Conservation (phyloP, 2,888 invertebrate genomes). For the Chrysolina oricalcia region DNA sequence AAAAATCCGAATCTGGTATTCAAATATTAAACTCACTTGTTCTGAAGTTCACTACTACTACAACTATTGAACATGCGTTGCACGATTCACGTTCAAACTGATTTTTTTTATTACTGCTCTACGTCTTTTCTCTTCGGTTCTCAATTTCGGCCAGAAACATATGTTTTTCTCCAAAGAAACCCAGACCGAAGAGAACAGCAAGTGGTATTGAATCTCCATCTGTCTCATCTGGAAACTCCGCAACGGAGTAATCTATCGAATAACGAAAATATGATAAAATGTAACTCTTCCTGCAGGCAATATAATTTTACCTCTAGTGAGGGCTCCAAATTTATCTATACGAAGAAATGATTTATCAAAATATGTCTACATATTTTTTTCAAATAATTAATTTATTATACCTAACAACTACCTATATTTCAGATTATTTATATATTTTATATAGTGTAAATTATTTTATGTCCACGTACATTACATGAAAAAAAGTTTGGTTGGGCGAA, state of each 20-base stretch:
- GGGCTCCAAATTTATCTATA: too few species aligned
- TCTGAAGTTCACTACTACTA: background rate
- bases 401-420: background rate
- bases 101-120: background rate
- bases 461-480: too few species aligned
- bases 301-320: slow-evolving; percentile 26
- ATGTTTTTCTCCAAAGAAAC: background rate
- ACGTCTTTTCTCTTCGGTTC: background rate
- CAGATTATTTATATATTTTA: too few species aligned
- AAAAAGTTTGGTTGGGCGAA: too few species aligned
- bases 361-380: too few species aligned
- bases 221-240: background rate
- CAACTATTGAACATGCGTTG: background rate
- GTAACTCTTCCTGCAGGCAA: slow-evolving; percentile 2
- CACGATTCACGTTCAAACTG: background rate
- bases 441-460: too few species aligned
- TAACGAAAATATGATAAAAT: background rate
- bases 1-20: background rate
- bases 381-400: too few species aligned
- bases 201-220: background rate
- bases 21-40: background rate
- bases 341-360: too few species aligned
- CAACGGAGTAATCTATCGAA: background rate
- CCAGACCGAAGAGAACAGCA: background rate
- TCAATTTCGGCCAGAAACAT: background rate